Evolutionary conservation across 2,888 invertebrate genomes (phyloP), one percentile per base, ranked within the genome.

Genomic region (Mamestra brassicae): DNA sequence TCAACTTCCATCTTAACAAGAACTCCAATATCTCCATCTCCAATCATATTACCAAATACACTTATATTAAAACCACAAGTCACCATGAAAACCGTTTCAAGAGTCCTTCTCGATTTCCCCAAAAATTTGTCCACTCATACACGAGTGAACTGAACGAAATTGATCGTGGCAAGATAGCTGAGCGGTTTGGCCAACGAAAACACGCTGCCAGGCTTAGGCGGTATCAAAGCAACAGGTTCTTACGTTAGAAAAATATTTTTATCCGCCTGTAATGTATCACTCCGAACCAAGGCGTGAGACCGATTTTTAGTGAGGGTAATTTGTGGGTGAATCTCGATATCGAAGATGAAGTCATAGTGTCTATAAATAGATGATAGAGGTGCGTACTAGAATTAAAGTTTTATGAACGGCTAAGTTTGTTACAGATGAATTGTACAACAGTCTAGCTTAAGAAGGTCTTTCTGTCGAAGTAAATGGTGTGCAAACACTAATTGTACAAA

Each of bases 261-360:
- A 94, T 94, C 92, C 92, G 86, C 87, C 79, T 86, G 89, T 93
- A 95, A 95, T 95, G 94, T 95, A 95, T 95, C 95, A 95, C 93
- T 92, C 86, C 82, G 85, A 86, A 89, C 88, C 87, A 89, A 90
- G 92, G 90, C 89, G 78, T 58, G 75, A 79, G 71, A 71, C 63
- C 89, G 79, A 90, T 91, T 90, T 91, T 91, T 90, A 93, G 92
- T 89, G 92, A 87, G 78, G 81, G 87, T 88, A 89, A 90, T 90
- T 89, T 88, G 89, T 86, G 81, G 78, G 66, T 80, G 45, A 84
- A 83, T 80, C 88, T 91, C 87, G 87, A 91, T 92, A 92, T 93
- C 93, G 91, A 91, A 90, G 89, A 50, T 50, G 3, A 90, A 86
- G 85, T 85, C 79, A 17, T 10, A 10, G 13, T 34, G 10, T n/a